phyloP scores from a whole-genome alignment of 2,113 vertebrate species.

The Halcyon malimbica region DNA sequence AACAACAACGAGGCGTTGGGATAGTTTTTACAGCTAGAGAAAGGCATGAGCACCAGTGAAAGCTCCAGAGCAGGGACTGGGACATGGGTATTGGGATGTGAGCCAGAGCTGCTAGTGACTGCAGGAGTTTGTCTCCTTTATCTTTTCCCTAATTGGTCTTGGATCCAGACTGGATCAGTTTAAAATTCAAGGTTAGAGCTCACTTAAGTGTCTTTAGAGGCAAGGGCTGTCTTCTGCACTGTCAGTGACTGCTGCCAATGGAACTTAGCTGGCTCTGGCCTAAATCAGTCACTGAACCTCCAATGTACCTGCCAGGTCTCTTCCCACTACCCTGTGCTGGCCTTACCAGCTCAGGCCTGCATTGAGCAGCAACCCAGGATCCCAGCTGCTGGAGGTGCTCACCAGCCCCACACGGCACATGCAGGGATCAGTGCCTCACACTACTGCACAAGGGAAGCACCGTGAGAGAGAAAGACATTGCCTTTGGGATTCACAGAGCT shows the following conservation, averaged over 20 bases:
- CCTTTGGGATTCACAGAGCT: background rate
- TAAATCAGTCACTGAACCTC: background rate
- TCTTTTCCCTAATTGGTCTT: background rate
- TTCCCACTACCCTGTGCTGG: background rate
- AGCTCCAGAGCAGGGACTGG: background rate
- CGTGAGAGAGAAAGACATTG: background rate
- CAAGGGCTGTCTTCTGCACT: background rate
- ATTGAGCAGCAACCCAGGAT: accelerated
- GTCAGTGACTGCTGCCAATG: background rate
- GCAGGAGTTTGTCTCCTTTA: background rate
- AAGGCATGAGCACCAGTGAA: background rate
- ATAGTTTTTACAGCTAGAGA: background rate
- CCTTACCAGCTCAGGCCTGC: background rate
- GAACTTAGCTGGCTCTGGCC: background rate
- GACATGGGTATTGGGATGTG: accelerated
- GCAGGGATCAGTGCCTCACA: background rate
- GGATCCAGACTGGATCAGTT: background rate
- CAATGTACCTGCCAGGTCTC: background rate
- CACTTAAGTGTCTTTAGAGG: background rate
- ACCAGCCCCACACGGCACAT: background rate
- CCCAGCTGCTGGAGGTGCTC: background rate
- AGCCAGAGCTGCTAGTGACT: background rate
- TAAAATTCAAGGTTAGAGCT: background rate
- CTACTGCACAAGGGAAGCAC: background rate
- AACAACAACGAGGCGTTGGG: accelerated